Percentiles rank a stretch among this genome's conserved stretches.
phyloP scores from a whole-genome alignment of 2,888 invertebrate genomes.

The Bugulina stolonifera region DNA sequence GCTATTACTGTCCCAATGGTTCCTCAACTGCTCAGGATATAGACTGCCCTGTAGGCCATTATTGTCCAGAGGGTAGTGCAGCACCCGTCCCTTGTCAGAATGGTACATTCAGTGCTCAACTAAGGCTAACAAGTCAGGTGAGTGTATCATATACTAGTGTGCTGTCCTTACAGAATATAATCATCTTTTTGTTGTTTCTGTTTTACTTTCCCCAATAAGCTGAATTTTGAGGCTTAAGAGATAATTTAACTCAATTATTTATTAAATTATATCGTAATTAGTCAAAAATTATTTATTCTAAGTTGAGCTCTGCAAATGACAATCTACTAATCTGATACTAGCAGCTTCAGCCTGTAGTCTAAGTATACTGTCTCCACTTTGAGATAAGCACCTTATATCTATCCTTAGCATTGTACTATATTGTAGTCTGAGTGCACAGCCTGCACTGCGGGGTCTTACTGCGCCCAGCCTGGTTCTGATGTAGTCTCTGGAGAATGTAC shows the following conservation, averaged over 20 bases:
- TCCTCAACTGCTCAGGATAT: constrained; percentile 35
- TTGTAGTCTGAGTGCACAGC: constrained; percentile 34
- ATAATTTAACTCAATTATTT: too few relatives aligned
- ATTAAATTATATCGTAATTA: too few relatives aligned
- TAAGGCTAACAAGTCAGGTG: constrained; percentile 28
- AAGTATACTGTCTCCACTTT: not conserved
- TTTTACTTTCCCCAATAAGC: too few relatives aligned
- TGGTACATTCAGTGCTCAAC: constrained; percentile 41
- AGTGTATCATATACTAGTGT: too few relatives aligned
- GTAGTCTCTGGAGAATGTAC: constrained; percentile 37
- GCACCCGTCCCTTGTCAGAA: constrained; percentile 42
- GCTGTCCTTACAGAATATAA: too few relatives aligned
- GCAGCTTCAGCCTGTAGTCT: too few relatives aligned
- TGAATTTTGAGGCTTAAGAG: too few relatives aligned
- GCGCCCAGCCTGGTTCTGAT: constrained; percentile 39
- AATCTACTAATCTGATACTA: too few relatives aligned
- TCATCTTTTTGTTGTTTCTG: too few relatives aligned
- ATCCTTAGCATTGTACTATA: too few relatives aligned
- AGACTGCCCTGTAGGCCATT: constrained; percentile 39
- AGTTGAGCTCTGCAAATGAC: too few relatives aligned
- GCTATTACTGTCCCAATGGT: constrained; percentile 41
- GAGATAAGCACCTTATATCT: constrained; percentile 10
- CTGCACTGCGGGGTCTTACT: constrained; percentile 41
- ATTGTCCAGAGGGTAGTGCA: constrained; percentile 38
- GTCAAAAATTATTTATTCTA: too few relatives aligned